Conservation (phyloP, 2,797 vertebrate species). For the Nyctalus aviator region DNA sequence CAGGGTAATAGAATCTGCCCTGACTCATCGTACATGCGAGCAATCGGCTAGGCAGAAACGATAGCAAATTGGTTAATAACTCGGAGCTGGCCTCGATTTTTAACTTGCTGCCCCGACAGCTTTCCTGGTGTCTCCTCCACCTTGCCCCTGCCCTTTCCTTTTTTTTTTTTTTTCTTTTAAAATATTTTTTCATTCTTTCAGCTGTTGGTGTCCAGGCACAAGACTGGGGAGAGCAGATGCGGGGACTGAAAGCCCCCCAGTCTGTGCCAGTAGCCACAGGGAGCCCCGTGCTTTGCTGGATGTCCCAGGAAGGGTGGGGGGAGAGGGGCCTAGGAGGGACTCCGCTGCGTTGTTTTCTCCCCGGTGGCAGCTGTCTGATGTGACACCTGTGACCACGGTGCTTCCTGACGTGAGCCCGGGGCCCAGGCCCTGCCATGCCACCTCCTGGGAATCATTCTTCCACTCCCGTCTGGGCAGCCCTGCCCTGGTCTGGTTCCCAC, state of each 20-base stretch:
- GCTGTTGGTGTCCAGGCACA: background rate
- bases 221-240: background rate
- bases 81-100: conserved; percentile 66
- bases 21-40: conserved; percentile 83
- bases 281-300: background rate
- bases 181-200: conserved; percentile 27
- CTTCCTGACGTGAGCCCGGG: background rate
- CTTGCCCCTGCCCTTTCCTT: background rate
- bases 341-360: background rate
- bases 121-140: conserved; percentile 36
- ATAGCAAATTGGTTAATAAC: conserved; percentile 84
- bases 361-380: background rate
- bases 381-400: background rate
- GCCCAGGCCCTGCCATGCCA: background rate
- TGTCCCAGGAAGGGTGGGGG: background rate
- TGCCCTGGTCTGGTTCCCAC: background rate
- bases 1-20: conserved; percentile 84
- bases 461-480: background rate
- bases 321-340: background rate
- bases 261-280: background rate
- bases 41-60: conserved; percentile 85
- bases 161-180: background rate
- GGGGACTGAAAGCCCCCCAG: background rate
- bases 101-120: conserved; percentile 41
- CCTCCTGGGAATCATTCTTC: no score